Percentiles rank a stretch among this genome's conserved stretches.
These are phyloP conservation scores for Drosophila santomea DNA, from an alignment of 1,140 invertebrate genomes.

Conservation along the genomic window DNA sequence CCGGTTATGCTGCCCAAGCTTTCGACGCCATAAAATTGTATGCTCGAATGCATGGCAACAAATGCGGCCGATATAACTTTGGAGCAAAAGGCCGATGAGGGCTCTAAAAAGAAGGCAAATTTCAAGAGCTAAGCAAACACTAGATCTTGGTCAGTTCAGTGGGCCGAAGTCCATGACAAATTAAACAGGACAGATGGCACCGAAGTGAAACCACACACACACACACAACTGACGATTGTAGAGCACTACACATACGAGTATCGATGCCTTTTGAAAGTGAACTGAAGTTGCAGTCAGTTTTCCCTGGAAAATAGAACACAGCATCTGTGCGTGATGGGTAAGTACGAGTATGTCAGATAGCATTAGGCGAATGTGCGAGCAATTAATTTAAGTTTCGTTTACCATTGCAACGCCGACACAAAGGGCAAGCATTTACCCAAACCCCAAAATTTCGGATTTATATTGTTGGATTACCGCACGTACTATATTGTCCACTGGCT, in stretches of 20 bases:
- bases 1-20: constrained; percentile 33
- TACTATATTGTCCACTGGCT: constrained; percentile 59
- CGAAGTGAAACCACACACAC: constrained; percentile 18
- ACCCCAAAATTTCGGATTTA: constrained; percentile 71
- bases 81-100: constrained; percentile 9
- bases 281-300: constrained; percentile 29
- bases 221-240: constrained; percentile 57
- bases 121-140: constrained; percentile 66
- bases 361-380: constrained; percentile 73
- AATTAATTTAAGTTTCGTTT: constrained; percentile 82
- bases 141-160: constrained; percentile 52
- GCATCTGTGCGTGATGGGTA: constrained; percentile 54
- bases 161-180: constrained; percentile 62
- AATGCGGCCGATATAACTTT: constrained; percentile 74
- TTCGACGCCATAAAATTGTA: constrained; percentile 77
- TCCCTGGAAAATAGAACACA: constrained; percentile 2
- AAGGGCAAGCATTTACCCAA: constrained; percentile 1
- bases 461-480: constrained; percentile 76
- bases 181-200: constrained; percentile 46
- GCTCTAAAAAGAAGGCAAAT: constrained; percentile 50
- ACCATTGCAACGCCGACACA: constrained; percentile 67
- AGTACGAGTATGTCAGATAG: constrained; percentile 68
- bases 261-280: constrained; percentile 70
- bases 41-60: constrained; percentile 77
- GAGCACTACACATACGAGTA: constrained; percentile 35